Evolutionary conservation across 2,113 vertebrate genomes (phyloP).

Genomic region (Scatophagus argus): DNA sequence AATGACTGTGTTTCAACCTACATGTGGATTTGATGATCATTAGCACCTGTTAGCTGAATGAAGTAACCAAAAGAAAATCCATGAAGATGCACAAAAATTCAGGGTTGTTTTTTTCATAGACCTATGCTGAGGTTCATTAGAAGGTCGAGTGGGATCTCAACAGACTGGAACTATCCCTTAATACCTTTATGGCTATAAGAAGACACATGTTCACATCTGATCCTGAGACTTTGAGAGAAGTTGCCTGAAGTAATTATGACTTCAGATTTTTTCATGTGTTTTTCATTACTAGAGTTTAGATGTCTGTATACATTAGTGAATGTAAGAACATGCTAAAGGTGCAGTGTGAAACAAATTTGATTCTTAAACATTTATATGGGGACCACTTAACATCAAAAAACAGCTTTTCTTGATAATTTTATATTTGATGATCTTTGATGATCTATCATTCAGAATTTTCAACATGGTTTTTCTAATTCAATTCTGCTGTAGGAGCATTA

Average conservation of each 20-base stretch:
- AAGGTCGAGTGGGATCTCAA: background rate
- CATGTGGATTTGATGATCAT: too few species aligned
- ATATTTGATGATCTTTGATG: background rate
- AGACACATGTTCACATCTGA: constrained; percentile 10
- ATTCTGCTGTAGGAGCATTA: constrained; percentile 58
- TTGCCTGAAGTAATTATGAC: background rate
- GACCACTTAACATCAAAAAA: constrained; percentile 32
- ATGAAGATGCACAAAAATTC: background rate
- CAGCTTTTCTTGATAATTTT: constrained; percentile 40
- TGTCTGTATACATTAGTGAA: background rate
- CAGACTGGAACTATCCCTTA: background rate
- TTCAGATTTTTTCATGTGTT: background rate
- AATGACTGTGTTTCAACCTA: too few species aligned
- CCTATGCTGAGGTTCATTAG: too few species aligned
- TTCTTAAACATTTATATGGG: background rate
- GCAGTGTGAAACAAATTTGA: background rate
- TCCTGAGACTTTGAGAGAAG: background rate
- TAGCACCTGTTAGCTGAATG: too few species aligned
- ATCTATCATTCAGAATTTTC: constrained; percentile 34
- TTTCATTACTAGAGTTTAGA: background rate
- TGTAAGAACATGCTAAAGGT: background rate
- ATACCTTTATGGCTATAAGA: background rate
- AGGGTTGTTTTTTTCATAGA: background rate
- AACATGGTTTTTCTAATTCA: constrained; percentile 47
- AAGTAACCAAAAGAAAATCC: background rate